These are phyloP conservation scores for Mohoua ochrocephala DNA, from an alignment of 2,113 vertebrate species.

Conservation along the genomic window DNA sequence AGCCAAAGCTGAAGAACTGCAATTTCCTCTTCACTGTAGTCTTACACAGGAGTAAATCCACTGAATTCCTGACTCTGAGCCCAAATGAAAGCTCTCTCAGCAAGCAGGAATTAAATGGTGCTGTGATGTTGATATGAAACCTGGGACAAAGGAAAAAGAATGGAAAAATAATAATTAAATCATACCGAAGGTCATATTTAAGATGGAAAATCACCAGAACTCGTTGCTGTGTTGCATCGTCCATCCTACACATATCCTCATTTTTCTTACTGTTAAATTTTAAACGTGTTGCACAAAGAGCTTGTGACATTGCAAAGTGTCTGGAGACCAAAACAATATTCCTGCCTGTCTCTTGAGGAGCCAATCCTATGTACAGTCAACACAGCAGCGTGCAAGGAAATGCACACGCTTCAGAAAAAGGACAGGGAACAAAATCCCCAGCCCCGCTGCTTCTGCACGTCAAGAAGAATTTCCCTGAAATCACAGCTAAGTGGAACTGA, in stretches of 20 bases:
- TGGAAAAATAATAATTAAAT: neutral
- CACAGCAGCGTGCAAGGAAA: neutral
- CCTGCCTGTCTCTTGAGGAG: neutral
- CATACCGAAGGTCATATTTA: neutral
- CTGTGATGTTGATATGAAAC: neutral
- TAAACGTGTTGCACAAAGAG: neutral
- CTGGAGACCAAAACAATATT: neutral
- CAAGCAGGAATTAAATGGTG: neutral
- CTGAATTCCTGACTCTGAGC: neutral
- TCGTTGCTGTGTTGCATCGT: accelerated
- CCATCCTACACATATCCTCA: neutral
- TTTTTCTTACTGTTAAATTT: neutral
- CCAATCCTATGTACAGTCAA: neutral
- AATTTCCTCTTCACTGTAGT: neutral
- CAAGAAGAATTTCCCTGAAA: slow-evolving; percentile 9
- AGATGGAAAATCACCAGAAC: neutral
- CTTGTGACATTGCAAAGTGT: neutral
- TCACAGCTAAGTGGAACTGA: slow-evolving; percentile 34
- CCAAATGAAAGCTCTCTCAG: neutral
- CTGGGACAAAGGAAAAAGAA: neutral
- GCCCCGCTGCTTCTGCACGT: neutral
- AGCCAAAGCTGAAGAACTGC: neutral
- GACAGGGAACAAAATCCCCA: neutral
- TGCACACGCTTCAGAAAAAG: neutral
- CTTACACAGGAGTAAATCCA: neutral